Evolutionary conservation across 2,888 invertebrate genomes (phyloP).

Genomic region (Cosmia trapezina): DNA sequence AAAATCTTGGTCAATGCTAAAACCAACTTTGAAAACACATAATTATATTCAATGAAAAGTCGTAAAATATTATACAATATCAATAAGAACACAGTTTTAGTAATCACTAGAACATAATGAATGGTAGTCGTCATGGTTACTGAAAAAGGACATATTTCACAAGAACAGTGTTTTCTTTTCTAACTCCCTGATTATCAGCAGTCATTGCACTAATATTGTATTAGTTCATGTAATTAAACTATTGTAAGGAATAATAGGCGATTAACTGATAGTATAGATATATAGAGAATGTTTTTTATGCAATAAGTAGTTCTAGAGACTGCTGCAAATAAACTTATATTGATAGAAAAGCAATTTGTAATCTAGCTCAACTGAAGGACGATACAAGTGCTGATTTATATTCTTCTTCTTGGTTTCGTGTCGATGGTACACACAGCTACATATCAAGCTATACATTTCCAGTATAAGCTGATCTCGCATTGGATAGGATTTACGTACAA

Average conservation of each 20-base stretch:
- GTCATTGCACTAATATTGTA: constrained; percentile 12
- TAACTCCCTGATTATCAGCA: constrained; percentile 26
- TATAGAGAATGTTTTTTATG: background rate
- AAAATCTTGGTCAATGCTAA: background rate
- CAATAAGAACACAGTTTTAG: background rate
- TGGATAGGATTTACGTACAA: too few relatives aligned
- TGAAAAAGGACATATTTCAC: background rate
- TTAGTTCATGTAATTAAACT: constrained; percentile 37
- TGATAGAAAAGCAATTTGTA: constrained; percentile 10
- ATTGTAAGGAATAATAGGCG: constrained; percentile 33
- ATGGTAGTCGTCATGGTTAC: background rate
- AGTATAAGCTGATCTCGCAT: too few relatives aligned
- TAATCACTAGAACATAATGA: background rate
- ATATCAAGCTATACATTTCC: too few relatives aligned
- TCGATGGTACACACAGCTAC: too few relatives aligned
- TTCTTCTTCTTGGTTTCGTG: too few relatives aligned
- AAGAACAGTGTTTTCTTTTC: too few relatives aligned
- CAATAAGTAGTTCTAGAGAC: background rate
- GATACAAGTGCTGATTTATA: background rate
- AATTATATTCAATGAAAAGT: background rate
- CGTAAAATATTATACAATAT: background rate
- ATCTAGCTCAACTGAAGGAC: constrained; percentile 7
- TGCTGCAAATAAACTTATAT: background rate
- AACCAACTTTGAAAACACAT: too few relatives aligned
- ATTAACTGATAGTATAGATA: constrained; percentile 37